Evolutionary conservation across 2,113 vertebrate genomes (phyloP).

Genomic region (Rhegmatorhina hoffmannsi): DNA sequence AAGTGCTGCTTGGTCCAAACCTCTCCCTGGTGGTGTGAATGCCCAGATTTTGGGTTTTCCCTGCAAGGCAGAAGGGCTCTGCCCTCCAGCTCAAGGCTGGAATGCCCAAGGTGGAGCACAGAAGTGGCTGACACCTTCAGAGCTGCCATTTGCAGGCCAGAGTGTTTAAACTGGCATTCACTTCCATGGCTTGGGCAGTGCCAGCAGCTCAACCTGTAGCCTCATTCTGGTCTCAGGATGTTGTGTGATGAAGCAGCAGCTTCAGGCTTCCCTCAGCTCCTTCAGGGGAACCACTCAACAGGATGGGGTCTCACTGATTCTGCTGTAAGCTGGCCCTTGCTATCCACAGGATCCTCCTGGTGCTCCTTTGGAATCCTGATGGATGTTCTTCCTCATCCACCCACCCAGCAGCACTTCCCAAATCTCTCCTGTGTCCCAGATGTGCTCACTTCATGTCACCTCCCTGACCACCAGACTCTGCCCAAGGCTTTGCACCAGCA

Average conservation of each 20-base stretch:
- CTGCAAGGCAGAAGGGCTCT: not conserved
- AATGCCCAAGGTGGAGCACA: not conserved
- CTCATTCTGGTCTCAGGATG: not conserved
- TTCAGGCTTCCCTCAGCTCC: not conserved
- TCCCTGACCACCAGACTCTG: not conserved
- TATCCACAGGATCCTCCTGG: not conserved
- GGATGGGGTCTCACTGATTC: not conserved
- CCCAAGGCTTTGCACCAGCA: not conserved
- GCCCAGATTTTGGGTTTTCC: not conserved
- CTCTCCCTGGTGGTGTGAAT: not conserved
- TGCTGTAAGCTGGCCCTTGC: not conserved
- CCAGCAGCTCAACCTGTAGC: not conserved
- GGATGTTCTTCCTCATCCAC: not conserved
- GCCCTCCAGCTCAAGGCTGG: not conserved
- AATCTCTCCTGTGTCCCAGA: not conserved
- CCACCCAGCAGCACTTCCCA: not conserved
- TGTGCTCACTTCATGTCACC: not conserved
- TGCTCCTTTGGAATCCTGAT: not conserved
- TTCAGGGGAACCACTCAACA: not conserved
- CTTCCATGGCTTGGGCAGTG: not conserved
- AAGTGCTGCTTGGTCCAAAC: not conserved
- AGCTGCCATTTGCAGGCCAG: fast-evolving
- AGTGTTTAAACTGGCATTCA: not conserved
- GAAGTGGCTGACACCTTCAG: not conserved
- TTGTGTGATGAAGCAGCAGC: not conserved